phyloP scores from a whole-genome alignment of 2,888 invertebrate genomes.

The Artemia sinica region DNA sequence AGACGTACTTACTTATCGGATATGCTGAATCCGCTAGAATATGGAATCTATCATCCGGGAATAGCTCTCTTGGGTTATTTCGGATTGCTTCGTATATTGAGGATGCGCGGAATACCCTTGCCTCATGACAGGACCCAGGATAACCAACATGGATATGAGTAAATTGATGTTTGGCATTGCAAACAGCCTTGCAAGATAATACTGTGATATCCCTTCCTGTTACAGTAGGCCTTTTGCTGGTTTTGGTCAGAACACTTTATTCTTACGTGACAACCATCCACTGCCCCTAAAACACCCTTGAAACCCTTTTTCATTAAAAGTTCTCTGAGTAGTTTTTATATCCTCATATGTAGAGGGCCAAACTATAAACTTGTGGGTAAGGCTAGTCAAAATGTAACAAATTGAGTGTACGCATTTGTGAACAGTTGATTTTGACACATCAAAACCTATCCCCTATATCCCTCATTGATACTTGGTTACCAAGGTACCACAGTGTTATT shows the following conservation, averaged over 20 bases:
- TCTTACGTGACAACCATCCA: constrained; percentile 1
- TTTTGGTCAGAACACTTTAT: constrained; percentile 5
- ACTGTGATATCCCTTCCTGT: neutral
- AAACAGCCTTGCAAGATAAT: neutral
- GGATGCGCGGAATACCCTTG: constrained; percentile 1
- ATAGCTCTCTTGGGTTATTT: neutral
- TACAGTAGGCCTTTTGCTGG: constrained; percentile 1
- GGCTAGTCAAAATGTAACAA: neutral
- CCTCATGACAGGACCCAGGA: constrained; percentile 8
- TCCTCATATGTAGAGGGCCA: constrained; percentile 1
- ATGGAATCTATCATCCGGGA: constrained; percentile 10
- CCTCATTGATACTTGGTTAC: too few species aligned
- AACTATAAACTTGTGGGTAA: neutral
- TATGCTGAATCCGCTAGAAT: constrained; percentile 4
- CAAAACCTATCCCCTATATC: too few species aligned
- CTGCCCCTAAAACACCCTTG: constrained; percentile 12
- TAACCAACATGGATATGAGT: constrained; percentile 4
- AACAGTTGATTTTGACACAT: constrained; percentile 13
- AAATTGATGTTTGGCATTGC: neutral
- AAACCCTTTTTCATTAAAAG: constrained; percentile 4
- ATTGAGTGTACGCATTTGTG: neutral
- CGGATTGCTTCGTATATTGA: neutral
- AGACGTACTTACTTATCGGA: neutral
- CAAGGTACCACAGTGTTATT: too few species aligned
- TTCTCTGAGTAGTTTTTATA: neutral